A percentile compares a stretch with the other conserved stretches of the same genome.
Conservation (phyloP, 2,888 invertebrate species). For the Stramonita haemastoma region DNA sequence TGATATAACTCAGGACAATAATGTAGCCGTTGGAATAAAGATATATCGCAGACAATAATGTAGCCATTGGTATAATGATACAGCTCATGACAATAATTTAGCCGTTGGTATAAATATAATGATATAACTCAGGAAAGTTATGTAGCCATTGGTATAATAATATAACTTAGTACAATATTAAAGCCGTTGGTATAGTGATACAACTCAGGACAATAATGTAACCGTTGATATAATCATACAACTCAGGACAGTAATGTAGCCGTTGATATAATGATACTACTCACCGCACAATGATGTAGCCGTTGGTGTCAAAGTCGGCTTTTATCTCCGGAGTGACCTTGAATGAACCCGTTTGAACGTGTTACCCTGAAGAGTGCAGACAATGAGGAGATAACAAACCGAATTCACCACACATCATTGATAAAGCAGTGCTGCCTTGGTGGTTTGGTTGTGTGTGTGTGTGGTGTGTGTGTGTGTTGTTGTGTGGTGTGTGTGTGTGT, state of each 20-base stretch:
- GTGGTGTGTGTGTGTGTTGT: too few species aligned
- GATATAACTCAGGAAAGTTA: slow-evolving; percentile 54
- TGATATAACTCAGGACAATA: slow-evolving; percentile 42
- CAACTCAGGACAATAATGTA: slow-evolving; percentile 51
- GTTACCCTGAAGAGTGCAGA: slow-evolving; percentile 1
- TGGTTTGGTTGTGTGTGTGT: too few species aligned
- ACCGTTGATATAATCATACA: slow-evolving; percentile 55
- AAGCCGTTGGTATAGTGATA: too few species aligned
- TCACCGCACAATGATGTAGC: slow-evolving; percentile 53
- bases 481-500: too few species aligned
- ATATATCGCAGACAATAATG: too few species aligned
- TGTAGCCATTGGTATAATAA: too few species aligned
- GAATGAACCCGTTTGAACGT: slow-evolving; percentile 46
- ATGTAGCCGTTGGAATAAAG: slow-evolving; percentile 54
- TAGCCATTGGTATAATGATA: too few species aligned
- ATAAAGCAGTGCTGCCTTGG: too few species aligned
- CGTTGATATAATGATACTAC: too few species aligned
- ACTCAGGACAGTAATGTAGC: too few species aligned
- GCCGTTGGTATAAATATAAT: slow-evolving; percentile 55
- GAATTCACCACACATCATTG: too few species aligned
- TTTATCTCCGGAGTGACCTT: slow-evolving; percentile 56
- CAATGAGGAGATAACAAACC: background rate
- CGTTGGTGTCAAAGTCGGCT: slow-evolving; percentile 54
- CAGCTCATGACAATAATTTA: slow-evolving; percentile 43
- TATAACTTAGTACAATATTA: slow-evolving; percentile 40